phyloP scores from a whole-genome alignment of 2,113 vertebrate genomes.

The Mellivora capensis region DNA sequence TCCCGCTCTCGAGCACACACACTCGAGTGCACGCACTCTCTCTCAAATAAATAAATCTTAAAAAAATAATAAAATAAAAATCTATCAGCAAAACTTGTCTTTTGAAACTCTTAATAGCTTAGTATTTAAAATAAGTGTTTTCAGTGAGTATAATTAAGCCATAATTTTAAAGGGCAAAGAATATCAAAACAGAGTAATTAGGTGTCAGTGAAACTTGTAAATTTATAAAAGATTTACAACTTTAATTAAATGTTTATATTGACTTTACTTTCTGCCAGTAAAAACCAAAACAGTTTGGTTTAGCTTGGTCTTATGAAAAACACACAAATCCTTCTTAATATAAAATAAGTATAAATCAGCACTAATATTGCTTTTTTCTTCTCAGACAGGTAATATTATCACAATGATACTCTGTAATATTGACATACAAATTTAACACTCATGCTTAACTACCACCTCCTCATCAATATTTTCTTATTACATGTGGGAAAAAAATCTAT shows the following conservation, averaged over 20 bases:
- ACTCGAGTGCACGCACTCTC: rapidly evolving
- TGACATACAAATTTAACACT: background rate
- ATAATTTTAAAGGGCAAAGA: constrained; percentile 35
- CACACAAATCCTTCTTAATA: background rate
- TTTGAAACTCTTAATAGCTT: background rate
- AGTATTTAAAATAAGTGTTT: background rate
- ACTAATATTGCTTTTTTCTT: constrained; percentile 1
- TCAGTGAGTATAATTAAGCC: background rate
- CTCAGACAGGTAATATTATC: background rate
- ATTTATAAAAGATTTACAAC: constrained; percentile 18
- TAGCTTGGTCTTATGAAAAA: background rate
- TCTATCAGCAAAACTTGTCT: background rate
- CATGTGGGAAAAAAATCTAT: background rate
- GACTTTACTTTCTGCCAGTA: constrained; percentile 31
- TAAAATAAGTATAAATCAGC: background rate
- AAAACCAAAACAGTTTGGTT: background rate
- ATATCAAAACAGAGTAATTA: background rate
- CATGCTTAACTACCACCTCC: background rate
- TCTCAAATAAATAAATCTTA: background rate
- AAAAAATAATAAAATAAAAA: background rate
- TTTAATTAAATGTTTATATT: constrained; percentile 51
- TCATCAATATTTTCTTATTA: background rate
- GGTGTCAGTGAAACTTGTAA: background rate
- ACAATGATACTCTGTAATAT: background rate
- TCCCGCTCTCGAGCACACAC: background rate